Evolutionary conservation across 2,113 vertebrate genomes (phyloP).

Genomic region (Ardeotis arabs): DNA sequence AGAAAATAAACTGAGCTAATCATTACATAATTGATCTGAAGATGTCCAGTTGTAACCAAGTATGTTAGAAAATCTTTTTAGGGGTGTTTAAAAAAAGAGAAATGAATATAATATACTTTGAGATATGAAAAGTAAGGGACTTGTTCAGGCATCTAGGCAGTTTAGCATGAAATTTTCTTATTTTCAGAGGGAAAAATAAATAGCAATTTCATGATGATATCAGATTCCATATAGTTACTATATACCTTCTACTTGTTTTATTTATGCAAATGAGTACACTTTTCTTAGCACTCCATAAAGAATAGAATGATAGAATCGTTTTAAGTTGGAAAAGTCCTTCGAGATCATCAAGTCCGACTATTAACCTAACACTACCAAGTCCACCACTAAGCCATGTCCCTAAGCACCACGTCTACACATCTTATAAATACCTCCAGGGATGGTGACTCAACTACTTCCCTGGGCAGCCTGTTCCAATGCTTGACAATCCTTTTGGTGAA

Average conservation of each 20-base stretch:
- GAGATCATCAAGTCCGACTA: background rate
- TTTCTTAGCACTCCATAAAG: background rate
- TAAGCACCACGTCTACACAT: background rate
- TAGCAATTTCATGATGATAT: background rate
- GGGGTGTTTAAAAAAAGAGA: background rate
- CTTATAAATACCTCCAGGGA: background rate
- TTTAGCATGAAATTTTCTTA: background rate
- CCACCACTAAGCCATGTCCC: background rate
- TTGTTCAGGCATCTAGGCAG: background rate
- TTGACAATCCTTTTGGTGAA: background rate
- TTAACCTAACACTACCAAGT: no score
- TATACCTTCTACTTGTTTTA: background rate
- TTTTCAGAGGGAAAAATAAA: background rate
- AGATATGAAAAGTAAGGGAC: background rate
- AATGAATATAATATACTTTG: background rate
- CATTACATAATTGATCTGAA: background rate
- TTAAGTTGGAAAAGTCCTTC: background rate
- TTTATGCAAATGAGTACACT: background rate
- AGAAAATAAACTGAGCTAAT: background rate
- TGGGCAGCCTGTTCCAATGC: background rate
- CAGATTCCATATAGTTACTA: background rate
- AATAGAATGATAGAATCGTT: background rate
- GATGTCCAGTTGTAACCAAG: background rate
- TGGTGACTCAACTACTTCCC: background rate
- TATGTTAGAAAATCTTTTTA: background rate